Evolutionary conservation across 64 coral and sea anemone species (phyloP).

Genomic region (Montipora cactus): DNA sequence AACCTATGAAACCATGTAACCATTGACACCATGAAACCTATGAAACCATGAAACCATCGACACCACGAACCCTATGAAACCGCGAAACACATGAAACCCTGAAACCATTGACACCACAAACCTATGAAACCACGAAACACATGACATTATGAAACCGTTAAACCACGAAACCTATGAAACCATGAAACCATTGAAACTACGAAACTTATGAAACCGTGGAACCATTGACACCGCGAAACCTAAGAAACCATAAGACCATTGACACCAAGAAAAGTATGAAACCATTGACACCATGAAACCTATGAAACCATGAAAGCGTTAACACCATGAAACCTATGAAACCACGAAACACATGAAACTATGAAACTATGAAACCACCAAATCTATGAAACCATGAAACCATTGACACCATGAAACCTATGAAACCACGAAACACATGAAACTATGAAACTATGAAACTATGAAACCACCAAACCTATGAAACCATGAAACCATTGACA

Average conservation of each 20-base stretch:
- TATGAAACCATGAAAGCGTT: conserved; percentile 13
- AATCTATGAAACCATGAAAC: background rate
- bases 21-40: too few relatives aligned
- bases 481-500: background rate
- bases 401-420: background rate
- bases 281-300: conserved; percentile 34
- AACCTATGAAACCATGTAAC: too few relatives aligned
- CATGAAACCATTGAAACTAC: too few relatives aligned
- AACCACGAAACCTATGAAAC: background rate
- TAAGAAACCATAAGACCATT: background rate
- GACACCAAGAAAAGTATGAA: background rate
- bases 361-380: background rate
- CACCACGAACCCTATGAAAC: too few relatives aligned
- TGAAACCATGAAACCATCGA: too few relatives aligned
- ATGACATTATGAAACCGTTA: background rate
- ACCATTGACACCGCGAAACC: too few relatives aligned
- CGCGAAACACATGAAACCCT: too few relatives aligned
- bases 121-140: background rate
- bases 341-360: background rate
- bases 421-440: background rate
- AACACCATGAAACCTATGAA: conserved; percentile 3
- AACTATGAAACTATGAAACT: conserved; percentile 7
- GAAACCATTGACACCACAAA: too few relatives aligned
- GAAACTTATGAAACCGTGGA: too few relatives aligned
- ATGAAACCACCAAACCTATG: background rate